Conservation (phyloP, 2,113 vertebrate species). For the Hyperoodon ampullatus region DNA sequence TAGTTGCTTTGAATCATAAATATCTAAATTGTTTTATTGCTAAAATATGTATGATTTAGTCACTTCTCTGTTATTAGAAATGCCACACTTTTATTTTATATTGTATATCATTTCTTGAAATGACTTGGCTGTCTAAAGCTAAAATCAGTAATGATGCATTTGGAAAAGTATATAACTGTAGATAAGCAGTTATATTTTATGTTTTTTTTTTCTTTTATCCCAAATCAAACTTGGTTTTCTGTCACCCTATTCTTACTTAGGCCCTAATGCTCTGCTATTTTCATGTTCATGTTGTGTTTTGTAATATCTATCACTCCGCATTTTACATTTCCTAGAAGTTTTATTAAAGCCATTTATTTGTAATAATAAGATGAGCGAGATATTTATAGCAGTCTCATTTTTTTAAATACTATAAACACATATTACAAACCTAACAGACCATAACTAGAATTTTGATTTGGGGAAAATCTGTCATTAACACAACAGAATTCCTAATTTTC, state of each 20-base stretch:
- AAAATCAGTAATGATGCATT: neutral
- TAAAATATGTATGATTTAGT: conserved; percentile 16
- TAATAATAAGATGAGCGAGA: conserved; percentile 1
- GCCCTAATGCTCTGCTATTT: neutral
- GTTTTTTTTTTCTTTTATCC: neutral
- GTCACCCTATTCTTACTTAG: neutral
- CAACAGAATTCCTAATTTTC: conserved; percentile 75
- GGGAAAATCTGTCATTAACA: conserved; percentile 75
- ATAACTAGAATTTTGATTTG: conserved; percentile 61
- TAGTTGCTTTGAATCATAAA: conserved; percentile 16
- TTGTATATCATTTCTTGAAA: neutral
- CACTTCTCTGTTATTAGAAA: neutral
- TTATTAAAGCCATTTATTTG: conserved; percentile 60
- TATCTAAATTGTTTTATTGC: neutral
- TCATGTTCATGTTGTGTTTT: neutral
- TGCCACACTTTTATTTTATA: neutral
- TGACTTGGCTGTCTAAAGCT: neutral
- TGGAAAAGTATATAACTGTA: neutral
- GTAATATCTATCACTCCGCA: neutral
- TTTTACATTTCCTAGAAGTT: neutral
- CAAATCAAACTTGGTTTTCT: neutral
- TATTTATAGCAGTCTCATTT: conserved; percentile 50
- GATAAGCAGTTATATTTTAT: neutral
- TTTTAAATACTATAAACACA: conserved; percentile 3
- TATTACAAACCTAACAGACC: conserved; percentile 57